A percentile compares a stretch with the other conserved stretches of the same genome.
phyloP scores from a whole-genome alignment of 2,113 vertebrate genomes.

The Pelusios castaneus region DNA sequence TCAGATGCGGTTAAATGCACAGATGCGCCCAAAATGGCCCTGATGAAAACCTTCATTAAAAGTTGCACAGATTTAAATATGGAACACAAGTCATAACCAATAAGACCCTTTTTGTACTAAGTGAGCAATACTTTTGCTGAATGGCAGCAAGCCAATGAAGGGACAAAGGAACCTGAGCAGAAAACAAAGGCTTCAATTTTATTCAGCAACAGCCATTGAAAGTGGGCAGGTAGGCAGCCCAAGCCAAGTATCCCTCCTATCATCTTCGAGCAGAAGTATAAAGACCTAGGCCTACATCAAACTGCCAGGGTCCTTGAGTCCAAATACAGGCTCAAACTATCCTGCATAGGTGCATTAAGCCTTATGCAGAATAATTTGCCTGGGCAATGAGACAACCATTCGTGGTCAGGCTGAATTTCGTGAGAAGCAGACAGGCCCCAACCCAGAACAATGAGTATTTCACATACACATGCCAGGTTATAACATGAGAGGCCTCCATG shows the following conservation, averaged over 20 bases:
- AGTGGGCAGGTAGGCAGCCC: conserved; percentile 16
- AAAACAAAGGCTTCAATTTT: conserved; percentile 51
- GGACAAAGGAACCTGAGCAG: conserved; percentile 7
- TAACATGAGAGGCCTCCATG: not conserved
- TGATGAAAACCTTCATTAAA: not conserved
- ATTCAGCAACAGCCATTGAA: not conserved
- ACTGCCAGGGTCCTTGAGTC: not conserved
- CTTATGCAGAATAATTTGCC: not conserved
- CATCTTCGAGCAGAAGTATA: not conserved
- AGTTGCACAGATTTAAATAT: not conserved
- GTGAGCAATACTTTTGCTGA: not conserved
- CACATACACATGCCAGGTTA: not conserved
- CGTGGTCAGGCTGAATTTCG: not conserved
- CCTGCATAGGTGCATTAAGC: not conserved
- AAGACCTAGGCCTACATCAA: not conserved
- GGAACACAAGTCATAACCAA: conserved; percentile 4
- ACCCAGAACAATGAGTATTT: not conserved
- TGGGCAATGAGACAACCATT: not conserved
- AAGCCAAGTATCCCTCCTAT: not conserved
- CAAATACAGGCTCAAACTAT: not conserved
- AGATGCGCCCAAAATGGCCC: not conserved
- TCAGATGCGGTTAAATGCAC: not conserved
- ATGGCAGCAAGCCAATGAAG: not conserved
- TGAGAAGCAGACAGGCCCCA: not conserved
- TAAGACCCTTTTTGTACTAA: not conserved